Evolutionary conservation across 2,888 invertebrate genomes (phyloP), one percentile per base, ranked within the genome.

Genomic region (Anthophora plumipes): DNA sequence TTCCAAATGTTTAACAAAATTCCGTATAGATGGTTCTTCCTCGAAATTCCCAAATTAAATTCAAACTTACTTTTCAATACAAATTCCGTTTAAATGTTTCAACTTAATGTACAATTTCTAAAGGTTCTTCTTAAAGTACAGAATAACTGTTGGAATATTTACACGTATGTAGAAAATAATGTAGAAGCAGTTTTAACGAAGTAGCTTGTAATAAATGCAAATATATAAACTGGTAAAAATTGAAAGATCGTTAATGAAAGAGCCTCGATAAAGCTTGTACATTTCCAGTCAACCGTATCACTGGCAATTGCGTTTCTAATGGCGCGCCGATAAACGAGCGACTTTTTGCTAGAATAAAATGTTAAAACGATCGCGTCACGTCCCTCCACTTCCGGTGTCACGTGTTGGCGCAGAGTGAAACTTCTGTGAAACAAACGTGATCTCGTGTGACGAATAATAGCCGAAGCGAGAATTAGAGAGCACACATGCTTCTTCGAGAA

Each of bases 361-460:
- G 31, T n/a, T 31, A 31, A 31, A 31, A 31, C 31, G 31, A 31
- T 31, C 31, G 2, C 46, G 17, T 46, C 17, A 25, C 25, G 25
- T n/a, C 3, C 12, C 5, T 46, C 25, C 5, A 22, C 8, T 64
- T 48, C 37, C 52, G 11, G 8, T 14, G 17, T 39, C 52, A 52
- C 52, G 39, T 52, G 17, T 17, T n/a, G 11, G 12, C 1, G 11
- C 4, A 39, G 54, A 41, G 41, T 39, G 41, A 41, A 67, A 67
- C 17, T 54, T 20, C 14, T 52, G n/a, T 25, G 22, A 11, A 52
- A 20, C 41, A 39, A 31, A 25, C 41, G 41, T 12, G 52, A 67
- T 41, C 12, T 66, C 66, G 14, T 22, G 7, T 67, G 22, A 54
- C 41, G 17, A 41, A 41, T 66, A 67, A 67, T 25, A 41, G 12